Evolutionary conservation across 2,888 invertebrate genomes (phyloP).

Genomic region (Hesperia comma): DNA sequence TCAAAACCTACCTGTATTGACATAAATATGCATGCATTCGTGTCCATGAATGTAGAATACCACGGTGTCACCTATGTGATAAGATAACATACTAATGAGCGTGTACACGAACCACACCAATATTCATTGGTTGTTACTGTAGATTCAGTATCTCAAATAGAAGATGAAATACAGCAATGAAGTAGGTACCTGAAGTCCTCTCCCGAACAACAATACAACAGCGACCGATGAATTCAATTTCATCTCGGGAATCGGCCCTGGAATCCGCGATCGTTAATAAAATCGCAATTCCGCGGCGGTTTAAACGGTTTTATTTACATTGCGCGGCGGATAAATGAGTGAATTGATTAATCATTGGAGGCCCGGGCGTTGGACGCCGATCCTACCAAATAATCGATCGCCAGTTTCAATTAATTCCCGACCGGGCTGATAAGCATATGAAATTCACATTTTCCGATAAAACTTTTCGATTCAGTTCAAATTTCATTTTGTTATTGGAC

Average conservation of each 20-base stretch:
- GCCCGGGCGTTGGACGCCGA: conserved; percentile 18
- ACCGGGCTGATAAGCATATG: conserved; percentile 29
- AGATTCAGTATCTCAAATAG: background rate
- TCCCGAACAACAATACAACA: background rate
- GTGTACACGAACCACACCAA: too few relatives aligned
- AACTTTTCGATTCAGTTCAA: conserved; percentile 16
- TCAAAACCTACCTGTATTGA: too few relatives aligned
- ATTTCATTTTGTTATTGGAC: conserved; percentile 14
- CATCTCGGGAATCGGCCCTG: background rate
- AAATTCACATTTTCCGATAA: conserved; percentile 35
- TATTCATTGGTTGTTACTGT: too few relatives aligned
- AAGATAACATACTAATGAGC: too few relatives aligned
- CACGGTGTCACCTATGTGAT: too few relatives aligned
- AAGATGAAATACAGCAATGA: background rate
- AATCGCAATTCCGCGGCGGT: conserved; percentile 32
- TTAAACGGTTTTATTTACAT: conserved; percentile 43
- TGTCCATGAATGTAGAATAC: too few relatives aligned
- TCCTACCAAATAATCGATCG: conserved; percentile 40
- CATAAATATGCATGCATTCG: too few relatives aligned
- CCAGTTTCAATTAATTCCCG: conserved; percentile 42
- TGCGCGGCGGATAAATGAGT: conserved; percentile 39
- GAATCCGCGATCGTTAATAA: conserved; percentile 17
- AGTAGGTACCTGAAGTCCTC: background rate
- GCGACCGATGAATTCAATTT: conserved; percentile 9
- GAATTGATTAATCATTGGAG: conserved; percentile 43